Conservation (phyloP, 2,888 invertebrate genomes). For the Acanthosepion lycidas region DNA sequence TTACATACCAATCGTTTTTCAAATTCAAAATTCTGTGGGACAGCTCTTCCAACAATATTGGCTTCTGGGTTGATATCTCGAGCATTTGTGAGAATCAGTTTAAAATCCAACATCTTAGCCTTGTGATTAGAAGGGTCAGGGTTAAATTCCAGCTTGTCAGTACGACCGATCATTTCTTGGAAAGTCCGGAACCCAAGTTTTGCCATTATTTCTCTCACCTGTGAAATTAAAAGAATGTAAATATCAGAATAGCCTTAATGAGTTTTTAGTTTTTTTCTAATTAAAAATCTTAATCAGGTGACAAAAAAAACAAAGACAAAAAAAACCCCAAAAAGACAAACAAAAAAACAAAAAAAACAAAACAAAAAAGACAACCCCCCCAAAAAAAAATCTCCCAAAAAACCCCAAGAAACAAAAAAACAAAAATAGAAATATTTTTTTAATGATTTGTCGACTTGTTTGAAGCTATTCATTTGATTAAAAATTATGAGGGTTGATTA, state of each 20-base stretch:
- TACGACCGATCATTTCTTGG: slow-evolving; percentile 85
- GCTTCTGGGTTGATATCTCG: slow-evolving; percentile 90
- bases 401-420: too few species aligned
- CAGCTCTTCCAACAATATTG: slow-evolving; percentile 91
- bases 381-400: too few species aligned
- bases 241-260: not conserved
- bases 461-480: too few species aligned
- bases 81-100: slow-evolving; percentile 90
- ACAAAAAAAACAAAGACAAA: too few species aligned
- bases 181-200: slow-evolving; percentile 89
- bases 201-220: slow-evolving; percentile 93
- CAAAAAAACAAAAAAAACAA: too few species aligned
- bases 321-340: too few species aligned
- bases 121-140: slow-evolving; percentile 84
- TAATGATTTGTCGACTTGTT: too few species aligned
- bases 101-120: slow-evolving; percentile 88
- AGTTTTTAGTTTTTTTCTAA: not conserved
- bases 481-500: too few species aligned
- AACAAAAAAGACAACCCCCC: too few species aligned
- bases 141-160: slow-evolving; percentile 79
- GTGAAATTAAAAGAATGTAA: slow-evolving; percentile 49
- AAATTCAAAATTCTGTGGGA: slow-evolving; percentile 80
- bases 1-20: slow-evolving; percentile 71
- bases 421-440: too few species aligned
- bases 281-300: too few species aligned